phyloP scores from a whole-genome alignment of 1,140 invertebrate genomes.

The Bombus turneri region DNA sequence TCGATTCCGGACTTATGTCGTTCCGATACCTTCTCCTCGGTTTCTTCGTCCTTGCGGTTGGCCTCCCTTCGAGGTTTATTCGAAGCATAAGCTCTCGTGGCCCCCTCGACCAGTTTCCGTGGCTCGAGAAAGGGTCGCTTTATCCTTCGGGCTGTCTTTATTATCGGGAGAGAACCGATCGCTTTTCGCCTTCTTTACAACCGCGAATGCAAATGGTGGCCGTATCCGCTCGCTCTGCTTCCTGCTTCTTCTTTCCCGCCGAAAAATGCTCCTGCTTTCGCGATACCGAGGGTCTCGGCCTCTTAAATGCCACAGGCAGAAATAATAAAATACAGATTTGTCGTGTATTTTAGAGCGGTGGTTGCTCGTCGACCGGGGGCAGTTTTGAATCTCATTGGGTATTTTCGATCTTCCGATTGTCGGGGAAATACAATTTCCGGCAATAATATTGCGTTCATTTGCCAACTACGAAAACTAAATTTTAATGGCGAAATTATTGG shows the following conservation, averaged over 20 bases:
- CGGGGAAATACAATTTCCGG: not conserved
- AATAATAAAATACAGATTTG: slow-evolving; percentile 80
- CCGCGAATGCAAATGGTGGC: slow-evolving; percentile 77
- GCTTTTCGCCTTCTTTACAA: slow-evolving; percentile 75
- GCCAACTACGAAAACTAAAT: not conserved
- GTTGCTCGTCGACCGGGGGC: not conserved
- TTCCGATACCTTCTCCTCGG: slow-evolving; percentile 34
- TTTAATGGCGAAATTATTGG: not conserved
- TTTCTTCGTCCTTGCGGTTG: slow-evolving; percentile 23
- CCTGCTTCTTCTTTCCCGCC: slow-evolving; percentile 47
- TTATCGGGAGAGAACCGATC: slow-evolving; percentile 70
- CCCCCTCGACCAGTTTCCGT: slow-evolving; percentile 35
- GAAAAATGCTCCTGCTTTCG: slow-evolving; percentile 36
- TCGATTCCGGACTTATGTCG: slow-evolving; percentile 15
- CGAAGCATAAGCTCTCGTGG: slow-evolving; percentile 72
- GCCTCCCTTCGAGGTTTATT: slow-evolving; percentile 71
- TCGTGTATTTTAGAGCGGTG: slow-evolving; percentile 15
- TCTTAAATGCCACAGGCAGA: slow-evolving; percentile 75
- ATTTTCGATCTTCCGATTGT: not conserved
- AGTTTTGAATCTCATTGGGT: not conserved
- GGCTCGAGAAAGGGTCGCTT: slow-evolving; percentile 48
- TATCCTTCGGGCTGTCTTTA: slow-evolving; percentile 69
- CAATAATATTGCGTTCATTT: too few relatives aligned
- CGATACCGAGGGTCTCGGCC: not conserved
- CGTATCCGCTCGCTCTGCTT: slow-evolving; percentile 75